Conservation (phyloP, 2,888 invertebrate genomes). For the Notodonta ziczac region DNA sequence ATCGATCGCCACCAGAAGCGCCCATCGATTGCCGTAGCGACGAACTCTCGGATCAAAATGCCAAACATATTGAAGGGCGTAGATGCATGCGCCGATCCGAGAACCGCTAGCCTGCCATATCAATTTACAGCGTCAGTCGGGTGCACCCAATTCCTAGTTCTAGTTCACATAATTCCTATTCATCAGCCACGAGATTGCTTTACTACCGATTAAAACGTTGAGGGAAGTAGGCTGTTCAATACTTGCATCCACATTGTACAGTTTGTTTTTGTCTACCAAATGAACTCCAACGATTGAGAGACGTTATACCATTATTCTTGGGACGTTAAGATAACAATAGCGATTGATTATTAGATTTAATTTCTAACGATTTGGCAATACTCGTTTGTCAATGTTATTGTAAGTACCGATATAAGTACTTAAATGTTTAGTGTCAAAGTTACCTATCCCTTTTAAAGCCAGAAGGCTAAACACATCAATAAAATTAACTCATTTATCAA, state of each 20-base stretch:
- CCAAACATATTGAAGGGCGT: constrained; percentile 63
- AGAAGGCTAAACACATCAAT: too few species aligned
- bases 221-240: constrained; percentile 34
- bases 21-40: constrained; percentile 51
- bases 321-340: background rate
- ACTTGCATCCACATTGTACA: constrained; percentile 10
- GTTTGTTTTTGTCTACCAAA: background rate
- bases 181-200: constrained; percentile 58
- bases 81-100: constrained; percentile 60
- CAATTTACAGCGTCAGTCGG: constrained; percentile 78
- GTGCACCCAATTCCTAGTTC: constrained; percentile 79
- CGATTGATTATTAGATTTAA: background rate
- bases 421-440: too few species aligned
- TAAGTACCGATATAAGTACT: background rate
- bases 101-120: constrained; percentile 79
- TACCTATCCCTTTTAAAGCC: too few species aligned
- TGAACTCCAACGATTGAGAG: background rate
- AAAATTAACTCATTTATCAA: too few species aligned
- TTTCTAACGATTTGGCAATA: background rate
- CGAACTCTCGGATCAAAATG: constrained; percentile 50
- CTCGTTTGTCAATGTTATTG: background rate
- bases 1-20: constrained; percentile 56
- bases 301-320: background rate
- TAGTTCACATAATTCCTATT: constrained; percentile 77
- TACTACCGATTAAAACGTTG: constrained; percentile 47